phyloP scores from a whole-genome alignment of 2,113 vertebrate species.

The Drymodes brunneopygia region DNA sequence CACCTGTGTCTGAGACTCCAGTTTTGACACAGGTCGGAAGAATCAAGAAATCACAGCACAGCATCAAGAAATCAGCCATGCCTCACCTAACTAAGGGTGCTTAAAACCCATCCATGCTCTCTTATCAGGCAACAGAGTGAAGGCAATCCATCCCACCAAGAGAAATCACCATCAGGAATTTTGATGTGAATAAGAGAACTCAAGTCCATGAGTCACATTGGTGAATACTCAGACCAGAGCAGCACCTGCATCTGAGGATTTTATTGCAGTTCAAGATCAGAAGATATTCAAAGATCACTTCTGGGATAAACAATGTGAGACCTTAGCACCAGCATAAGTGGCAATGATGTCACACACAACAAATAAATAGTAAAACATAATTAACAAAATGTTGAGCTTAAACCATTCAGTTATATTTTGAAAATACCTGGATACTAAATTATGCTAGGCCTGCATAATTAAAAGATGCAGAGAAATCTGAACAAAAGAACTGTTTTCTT shows the following conservation, averaged over 20 bases:
- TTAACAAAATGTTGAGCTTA: not conserved
- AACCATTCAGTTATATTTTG: not conserved
- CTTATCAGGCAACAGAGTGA: not conserved
- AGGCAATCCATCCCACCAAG: not conserved
- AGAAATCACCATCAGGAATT: not conserved
- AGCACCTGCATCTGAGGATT: not conserved
- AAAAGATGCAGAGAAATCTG: not conserved
- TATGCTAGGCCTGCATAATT: not conserved
- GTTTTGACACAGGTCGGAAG: not conserved
- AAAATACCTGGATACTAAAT: not conserved
- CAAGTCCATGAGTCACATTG: not conserved
- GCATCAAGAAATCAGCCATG: not conserved
- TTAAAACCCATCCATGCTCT: not conserved
- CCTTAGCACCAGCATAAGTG: not conserved
- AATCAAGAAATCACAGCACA: not conserved
- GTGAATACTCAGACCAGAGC: not conserved
- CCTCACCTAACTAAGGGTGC: not conserved
- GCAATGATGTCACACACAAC: not conserved
- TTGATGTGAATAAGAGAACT: not conserved
- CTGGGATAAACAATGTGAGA: not conserved
- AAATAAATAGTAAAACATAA: not conserved
- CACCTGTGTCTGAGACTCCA: not conserved
- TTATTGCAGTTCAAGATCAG: not conserved
- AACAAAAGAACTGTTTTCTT: not conserved
- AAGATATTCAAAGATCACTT: not conserved